phyloP scores from a whole-genome alignment of 2,797 vertebrate species.

The Nyctibius grandis region DNA sequence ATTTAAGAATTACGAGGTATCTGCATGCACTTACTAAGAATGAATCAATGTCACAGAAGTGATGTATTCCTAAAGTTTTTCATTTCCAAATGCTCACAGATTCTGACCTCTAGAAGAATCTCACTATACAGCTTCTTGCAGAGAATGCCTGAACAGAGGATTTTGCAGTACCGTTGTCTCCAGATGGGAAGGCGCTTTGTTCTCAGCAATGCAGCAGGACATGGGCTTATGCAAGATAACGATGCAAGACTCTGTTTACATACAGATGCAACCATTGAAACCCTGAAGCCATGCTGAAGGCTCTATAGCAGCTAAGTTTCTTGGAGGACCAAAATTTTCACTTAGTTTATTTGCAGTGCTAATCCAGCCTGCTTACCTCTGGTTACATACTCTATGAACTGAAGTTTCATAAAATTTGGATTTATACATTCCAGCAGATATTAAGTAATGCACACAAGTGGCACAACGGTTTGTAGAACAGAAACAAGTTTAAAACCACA shows the following conservation, averaged over 20 bases:
- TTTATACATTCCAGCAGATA: not conserved
- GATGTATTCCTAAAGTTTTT: not conserved
- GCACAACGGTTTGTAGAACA: not conserved
- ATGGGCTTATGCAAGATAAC: not conserved
- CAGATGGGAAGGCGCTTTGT: not conserved
- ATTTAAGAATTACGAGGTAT: not conserved
- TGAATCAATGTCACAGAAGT: not conserved
- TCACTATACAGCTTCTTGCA: not conserved
- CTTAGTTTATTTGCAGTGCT: not conserved
- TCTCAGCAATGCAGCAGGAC: not conserved
- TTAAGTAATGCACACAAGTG: not conserved
- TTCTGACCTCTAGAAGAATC: not conserved
- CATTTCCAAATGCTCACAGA: not conserved
- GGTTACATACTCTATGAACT: not conserved
- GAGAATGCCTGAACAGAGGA: not conserved
- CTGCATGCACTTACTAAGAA: not conserved
- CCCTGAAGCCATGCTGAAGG: not conserved
- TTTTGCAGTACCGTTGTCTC: not conserved
- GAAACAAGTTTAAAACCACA: slow-evolving; percentile 22
- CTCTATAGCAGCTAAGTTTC: not conserved
- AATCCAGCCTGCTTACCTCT: not conserved
- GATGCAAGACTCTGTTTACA: not conserved
- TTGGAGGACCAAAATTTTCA: not conserved
- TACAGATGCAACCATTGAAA: not conserved
- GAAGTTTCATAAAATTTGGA: not conserved